These are phyloP conservation scores for Pygoscelis antarcticus DNA, from an alignment of 2,113 vertebrate species.

Conservation along the genomic window DNA sequence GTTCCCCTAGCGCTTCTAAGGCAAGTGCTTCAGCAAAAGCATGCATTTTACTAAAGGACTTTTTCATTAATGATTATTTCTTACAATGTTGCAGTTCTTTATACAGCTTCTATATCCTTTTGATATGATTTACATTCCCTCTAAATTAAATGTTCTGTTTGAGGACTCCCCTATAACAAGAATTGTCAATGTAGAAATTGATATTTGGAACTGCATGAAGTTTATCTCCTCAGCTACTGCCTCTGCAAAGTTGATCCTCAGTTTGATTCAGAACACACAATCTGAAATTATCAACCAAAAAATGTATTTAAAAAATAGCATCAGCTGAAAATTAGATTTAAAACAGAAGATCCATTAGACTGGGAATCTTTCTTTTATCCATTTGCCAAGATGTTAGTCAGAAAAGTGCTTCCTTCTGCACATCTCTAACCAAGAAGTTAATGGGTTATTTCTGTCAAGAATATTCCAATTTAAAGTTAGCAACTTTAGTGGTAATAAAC, in stretches of 20 bases:
- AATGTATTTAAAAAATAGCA: not conserved
- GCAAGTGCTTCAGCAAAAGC: not conserved
- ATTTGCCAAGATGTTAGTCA: not conserved
- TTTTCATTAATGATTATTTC: not conserved
- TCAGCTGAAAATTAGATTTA: not conserved
- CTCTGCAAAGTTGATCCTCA: not conserved
- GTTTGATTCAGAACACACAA: not conserved
- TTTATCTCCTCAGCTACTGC: not conserved
- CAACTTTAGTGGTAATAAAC: not conserved
- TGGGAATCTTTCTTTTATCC: not conserved
- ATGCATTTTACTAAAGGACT: not conserved
- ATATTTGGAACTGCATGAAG: not conserved
- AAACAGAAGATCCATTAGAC: not conserved
- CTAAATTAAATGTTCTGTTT: not conserved
- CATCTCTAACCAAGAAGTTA: not conserved
- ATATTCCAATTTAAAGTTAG: not conserved
- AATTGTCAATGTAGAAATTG: not conserved
- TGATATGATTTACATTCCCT: not conserved
- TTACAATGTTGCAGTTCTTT: not conserved
- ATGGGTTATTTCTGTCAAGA: not conserved
- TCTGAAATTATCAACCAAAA: not conserved
- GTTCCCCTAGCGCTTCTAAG: not conserved
- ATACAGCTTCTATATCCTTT: not conserved
- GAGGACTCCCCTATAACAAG: not conserved
- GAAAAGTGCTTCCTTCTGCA: not conserved